phyloP scores from a whole-genome alignment of 2,113 vertebrate species.

The Mionectes macconnelli region DNA sequence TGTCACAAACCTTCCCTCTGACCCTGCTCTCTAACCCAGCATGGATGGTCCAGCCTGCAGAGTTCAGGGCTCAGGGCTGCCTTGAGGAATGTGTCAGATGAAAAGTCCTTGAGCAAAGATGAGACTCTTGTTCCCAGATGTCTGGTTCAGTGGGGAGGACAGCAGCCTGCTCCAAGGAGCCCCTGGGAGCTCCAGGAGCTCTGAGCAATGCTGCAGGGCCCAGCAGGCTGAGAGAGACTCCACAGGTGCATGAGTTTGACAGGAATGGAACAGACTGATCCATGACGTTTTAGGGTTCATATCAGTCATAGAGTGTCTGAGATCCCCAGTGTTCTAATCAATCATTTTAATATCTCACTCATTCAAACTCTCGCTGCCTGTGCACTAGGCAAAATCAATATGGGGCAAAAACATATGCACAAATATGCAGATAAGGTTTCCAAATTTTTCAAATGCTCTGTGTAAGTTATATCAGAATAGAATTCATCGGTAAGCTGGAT shows the following conservation, averaged over 20 bases:
- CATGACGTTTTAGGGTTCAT: background rate
- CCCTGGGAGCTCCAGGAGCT: background rate
- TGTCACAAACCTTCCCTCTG: background rate
- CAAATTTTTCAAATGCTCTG: background rate
- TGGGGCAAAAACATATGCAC: background rate
- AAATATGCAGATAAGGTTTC: background rate
- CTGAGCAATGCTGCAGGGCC: background rate
- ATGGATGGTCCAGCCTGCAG: background rate
- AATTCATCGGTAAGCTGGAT: background rate
- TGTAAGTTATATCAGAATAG: background rate
- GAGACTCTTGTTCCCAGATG: background rate
- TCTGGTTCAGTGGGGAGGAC: background rate
- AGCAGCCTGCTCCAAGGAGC: background rate
- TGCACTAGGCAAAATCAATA: background rate
- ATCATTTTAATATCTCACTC: background rate
- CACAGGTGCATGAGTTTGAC: background rate
- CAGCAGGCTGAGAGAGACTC: background rate
- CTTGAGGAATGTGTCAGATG: background rate
- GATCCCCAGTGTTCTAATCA: background rate
- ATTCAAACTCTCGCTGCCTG: background rate
- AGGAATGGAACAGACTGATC: background rate
- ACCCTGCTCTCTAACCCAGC: background rate
- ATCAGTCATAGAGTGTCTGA: background rate
- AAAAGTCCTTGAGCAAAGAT: background rate
- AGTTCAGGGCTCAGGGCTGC: background rate